These are phyloP conservation scores for Lasaia peninsularis DNA, from an alignment of 1,140 invertebrate species.

Conservation along the genomic window DNA sequence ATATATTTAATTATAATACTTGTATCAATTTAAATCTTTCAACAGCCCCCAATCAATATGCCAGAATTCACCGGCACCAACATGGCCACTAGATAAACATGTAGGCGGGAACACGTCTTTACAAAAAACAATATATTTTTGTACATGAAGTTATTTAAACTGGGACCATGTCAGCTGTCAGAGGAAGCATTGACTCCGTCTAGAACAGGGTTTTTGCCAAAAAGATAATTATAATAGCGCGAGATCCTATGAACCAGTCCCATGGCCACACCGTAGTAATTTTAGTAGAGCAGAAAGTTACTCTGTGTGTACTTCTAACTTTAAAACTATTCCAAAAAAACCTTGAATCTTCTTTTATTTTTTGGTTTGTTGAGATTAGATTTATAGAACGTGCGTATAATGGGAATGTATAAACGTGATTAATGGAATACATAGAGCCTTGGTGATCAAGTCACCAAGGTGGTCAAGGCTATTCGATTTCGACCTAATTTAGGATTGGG, in stretches of 20 bases:
- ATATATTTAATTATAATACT: conserved; percentile 13
- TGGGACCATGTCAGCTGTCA: conserved; percentile 65
- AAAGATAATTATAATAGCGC: conserved; percentile 45
- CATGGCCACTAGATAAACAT: conserved; percentile 9
- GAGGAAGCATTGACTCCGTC: conserved; percentile 67
- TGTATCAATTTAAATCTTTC: conserved; percentile 6
- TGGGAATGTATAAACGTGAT: too few relatives aligned
- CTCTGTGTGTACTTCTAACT: too few relatives aligned
- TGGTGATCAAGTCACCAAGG: too few relatives aligned
- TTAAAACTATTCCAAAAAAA: too few relatives aligned
- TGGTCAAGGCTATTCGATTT: too few relatives aligned
- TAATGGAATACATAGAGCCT: too few relatives aligned
- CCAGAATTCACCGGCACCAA: not conserved
- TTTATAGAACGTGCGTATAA: too few relatives aligned
- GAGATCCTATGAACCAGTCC: too few relatives aligned
- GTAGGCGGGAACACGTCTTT: conserved; percentile 4
- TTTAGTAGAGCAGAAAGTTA: conserved; percentile 33
- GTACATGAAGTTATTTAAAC: conserved; percentile 22
- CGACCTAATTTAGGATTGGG: too few relatives aligned
- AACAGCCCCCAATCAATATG: not conserved
- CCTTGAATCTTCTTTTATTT: too few relatives aligned
- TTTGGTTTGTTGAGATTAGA: too few relatives aligned
- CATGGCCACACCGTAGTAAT: too few relatives aligned
- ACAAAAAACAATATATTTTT: conserved; percentile 7
- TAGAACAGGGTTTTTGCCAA: conserved; percentile 60